Evolutionary conservation across 2,797 vertebrate genomes (phyloP), one percentile per base, ranked within the genome.

Genomic region (Sebastes glaucus): DNA sequence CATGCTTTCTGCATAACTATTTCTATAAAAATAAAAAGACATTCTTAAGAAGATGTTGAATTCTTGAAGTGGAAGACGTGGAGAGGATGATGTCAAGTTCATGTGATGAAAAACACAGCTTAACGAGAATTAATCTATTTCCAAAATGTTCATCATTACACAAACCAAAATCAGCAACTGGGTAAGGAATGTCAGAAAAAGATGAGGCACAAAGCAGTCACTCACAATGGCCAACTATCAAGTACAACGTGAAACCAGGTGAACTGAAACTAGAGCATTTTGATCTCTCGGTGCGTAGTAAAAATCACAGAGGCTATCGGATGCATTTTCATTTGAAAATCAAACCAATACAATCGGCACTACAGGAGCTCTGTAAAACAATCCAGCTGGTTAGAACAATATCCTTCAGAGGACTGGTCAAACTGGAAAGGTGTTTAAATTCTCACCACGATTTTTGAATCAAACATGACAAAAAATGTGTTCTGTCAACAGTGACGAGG

Each of bases 171-270:
- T 46, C 7, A 64, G n/a, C 2, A 27, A 42, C 16, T 35, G 28
- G 16, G 3, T 10, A 16, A 57, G 64, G 71, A 80, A 81, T 56
- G 42, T 46, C n/a, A 68, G 10, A 8, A 53, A 33, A n/a, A 66
- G 20, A 42, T 28, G 72, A 52, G 56, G 27, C 46, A 63, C 18
- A 25, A 16, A 13, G 38, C 38, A 42, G 38, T 9, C 27, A 13
- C 18, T 57, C 25, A 60, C 11, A 28, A 6, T 7, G 33, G 32
- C 4, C 33, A 28, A 7, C 18, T 4, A 8, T 42, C 1, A 27
- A 42, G 30, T 42, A 10, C 8, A 11, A 18, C 10, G 27, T 32
- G 9, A 57, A n/a, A 10, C 22, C 25, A n/a, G 3, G 16, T 71
- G 4, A 25, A 25, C 1, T 61, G 65, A 67, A 57, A 77, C 20